Conservation (phyloP, 2,888 invertebrate genomes). For the Drosophila phalerata region DNA sequence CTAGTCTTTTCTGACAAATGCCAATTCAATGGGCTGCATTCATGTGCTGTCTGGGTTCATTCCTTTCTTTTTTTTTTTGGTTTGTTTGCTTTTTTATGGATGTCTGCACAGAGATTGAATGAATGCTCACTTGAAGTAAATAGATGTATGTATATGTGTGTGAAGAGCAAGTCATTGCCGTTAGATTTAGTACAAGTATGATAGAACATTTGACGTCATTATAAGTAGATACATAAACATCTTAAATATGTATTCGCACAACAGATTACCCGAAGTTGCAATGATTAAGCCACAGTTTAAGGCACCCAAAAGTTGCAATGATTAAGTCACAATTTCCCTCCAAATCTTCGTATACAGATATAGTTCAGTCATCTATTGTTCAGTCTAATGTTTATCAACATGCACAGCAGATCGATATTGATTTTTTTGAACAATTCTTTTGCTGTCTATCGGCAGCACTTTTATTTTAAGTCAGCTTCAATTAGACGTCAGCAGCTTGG, state of each 20-base stretch:
- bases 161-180: conserved; percentile 48
- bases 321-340: not conserved
- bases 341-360: not conserved
- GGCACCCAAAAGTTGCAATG: not conserved
- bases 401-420: conserved; percentile 24
- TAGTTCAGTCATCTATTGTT: not conserved
- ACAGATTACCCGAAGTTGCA: conserved; percentile 12
- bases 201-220: conserved; percentile 63
- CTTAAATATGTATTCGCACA: conserved; percentile 26
- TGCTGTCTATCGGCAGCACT: conserved; percentile 33
- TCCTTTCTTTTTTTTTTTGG: conserved; percentile 33
- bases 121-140: conserved; percentile 47
- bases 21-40: conserved; percentile 73
- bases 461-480: conserved; percentile 63
- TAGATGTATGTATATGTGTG: conserved; percentile 13
- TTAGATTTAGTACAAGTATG: conserved; percentile 19
- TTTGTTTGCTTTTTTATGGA: conserved; percentile 60
- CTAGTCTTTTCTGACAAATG: conserved; percentile 73
- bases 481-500: conserved; percentile 58
- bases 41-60: conserved; percentile 62
- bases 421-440: not conserved
- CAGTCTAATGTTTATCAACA: not conserved
- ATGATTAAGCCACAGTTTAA: conserved; percentile 2
- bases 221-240: conserved; percentile 41
- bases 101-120: conserved; percentile 37